Base-by-base conservation (phyloP, 2,888 invertebrate species). In the Cantharis nigra region DNA sequence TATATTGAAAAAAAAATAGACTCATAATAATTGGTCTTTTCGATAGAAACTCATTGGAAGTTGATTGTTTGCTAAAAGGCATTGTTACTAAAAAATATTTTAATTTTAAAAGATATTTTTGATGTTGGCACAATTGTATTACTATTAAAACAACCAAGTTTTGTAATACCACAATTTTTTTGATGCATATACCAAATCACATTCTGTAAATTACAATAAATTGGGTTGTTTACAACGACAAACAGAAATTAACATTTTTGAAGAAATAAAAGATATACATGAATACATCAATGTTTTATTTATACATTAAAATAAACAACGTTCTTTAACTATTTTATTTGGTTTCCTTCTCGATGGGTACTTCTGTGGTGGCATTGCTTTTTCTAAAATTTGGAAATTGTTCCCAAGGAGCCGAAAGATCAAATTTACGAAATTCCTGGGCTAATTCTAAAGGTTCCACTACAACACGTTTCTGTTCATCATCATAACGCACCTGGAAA, bases 391-490 rank as follows among this genome's bases (percentile, higher is more conserved):
- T 96, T 0, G 98, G 98, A 88, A 99, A 99, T 85, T 96, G 96
- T 89, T 99, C 99, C 99, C 99, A 99, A 0, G 99, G 99, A 23
- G 97, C 96, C 80, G 95, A 95, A 80, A 98, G 91, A 87, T 99
- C 99, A 88, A 99, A 99, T 87, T 96, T 96, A 73, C 99, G 92
- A 89, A 98, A 99, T 89, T 99, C 99, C 90, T 99, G 99, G 0
- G 98, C 93, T 88, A 99, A 90, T 89, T 99, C 99, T 73, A 99
- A 87, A 0, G 99, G 99, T 87, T 99, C 99, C 72, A 96, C 92
- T 1, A 99, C 99, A 3, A 99, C 97, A 77, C 99, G 93, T 87
- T 97, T 96, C 86, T 96, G 95, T 89, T 99, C 99, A 87, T 99
- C 99, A 89, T 99, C 99, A 87, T 98, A 99, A 76, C 99, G 95